Evolutionary conservation across 92 coral and sea anemone species (phyloP), one percentile per base, ranked within the genome.

Genomic region (Virgularia gustaviana): DNA sequence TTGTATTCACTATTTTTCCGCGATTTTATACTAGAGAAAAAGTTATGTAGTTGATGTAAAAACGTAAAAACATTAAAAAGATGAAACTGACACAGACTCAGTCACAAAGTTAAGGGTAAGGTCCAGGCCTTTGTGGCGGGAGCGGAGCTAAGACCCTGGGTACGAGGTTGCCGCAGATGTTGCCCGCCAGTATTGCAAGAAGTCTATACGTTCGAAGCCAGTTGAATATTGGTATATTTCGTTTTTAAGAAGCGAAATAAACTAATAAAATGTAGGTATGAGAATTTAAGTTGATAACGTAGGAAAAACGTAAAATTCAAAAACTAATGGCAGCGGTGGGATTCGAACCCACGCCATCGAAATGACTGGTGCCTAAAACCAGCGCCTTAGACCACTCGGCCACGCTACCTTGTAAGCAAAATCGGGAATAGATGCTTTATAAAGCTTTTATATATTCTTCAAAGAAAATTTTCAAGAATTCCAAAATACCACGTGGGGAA

Each of bases 341-440:
- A 68, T 68, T 68, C 75, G 75, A 68, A 68, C 75, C 75, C 75
- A 68, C 75, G 75, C 75, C 75, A 68, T 68, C 75, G 75, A 68
- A 68, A 68, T 68, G 96, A 90, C 88, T 87, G 91, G 96, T 90
- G 96, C 88, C 91, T 90, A 73, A 90, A 84, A 90, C 96, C 86
- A 87, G 85, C 96, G 96, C 89, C 96, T 84, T 90, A 90, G 91
- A 90, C 91, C 96, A 66, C 96, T 90, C 96, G 89, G 89, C 96
- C 91, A 90, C 89, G 91, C 91, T 89, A 86, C 91, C 96, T 68
- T 66, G 9, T 3, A 18, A 2, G 18, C 9, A 3, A n/a, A 0
- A 9, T 0, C 2, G 25, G 18, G 47, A 34, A 15, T 12, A 36
- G 36, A 33, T 36, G 47, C 13, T 2, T 15, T 62, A 3, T 62